Conservation (phyloP, 1,140 invertebrate species). For the Pseudomyrmex pallidus region DNA sequence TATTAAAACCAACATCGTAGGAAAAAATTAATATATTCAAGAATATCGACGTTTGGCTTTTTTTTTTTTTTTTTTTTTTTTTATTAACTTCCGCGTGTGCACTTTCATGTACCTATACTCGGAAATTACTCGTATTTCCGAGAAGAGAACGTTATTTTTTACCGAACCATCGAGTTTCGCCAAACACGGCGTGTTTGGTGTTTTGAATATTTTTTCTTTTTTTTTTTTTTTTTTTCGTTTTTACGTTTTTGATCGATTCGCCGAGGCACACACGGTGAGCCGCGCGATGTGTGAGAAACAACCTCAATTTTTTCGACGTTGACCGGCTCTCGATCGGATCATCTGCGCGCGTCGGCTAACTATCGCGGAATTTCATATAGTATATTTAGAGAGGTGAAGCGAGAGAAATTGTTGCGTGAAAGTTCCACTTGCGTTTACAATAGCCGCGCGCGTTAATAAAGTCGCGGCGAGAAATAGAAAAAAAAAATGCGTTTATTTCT, state of each 20-base stretch:
- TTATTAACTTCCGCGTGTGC: background rate
- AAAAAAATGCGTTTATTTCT: background rate
- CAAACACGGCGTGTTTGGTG: background rate
- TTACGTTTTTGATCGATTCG: conserved; percentile 35
- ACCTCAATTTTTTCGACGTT: conserved; percentile 31
- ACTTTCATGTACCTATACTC: background rate
- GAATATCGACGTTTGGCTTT: background rate
- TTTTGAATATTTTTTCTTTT: conserved; percentile 24
- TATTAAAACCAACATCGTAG: too few species aligned
- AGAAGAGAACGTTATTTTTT: conserved; percentile 17
- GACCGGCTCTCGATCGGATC: conserved; percentile 41
- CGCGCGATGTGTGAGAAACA: conserved; percentile 3
- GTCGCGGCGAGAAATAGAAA: conserved; percentile 1
- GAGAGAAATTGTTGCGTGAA: conserved; percentile 37
- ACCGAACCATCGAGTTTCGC: background rate
- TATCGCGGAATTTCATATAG: background rate
- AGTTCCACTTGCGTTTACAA: conserved; percentile 30
- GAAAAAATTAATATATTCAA: background rate
- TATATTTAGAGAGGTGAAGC: too few species aligned
- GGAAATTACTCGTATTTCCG: conserved; percentile 6
- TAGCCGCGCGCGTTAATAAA: conserved; percentile 39
- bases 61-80: too few species aligned
- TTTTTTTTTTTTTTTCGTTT: conserved; percentile 14
- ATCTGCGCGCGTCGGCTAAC: conserved; percentile 12
- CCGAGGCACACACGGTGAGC: background rate